Percentiles rank a stretch among this genome's conserved stretches.
These are phyloP conservation scores for Botia kubotai DNA, from an alignment of 2,797 vertebrate species.

Conservation along the genomic window DNA sequence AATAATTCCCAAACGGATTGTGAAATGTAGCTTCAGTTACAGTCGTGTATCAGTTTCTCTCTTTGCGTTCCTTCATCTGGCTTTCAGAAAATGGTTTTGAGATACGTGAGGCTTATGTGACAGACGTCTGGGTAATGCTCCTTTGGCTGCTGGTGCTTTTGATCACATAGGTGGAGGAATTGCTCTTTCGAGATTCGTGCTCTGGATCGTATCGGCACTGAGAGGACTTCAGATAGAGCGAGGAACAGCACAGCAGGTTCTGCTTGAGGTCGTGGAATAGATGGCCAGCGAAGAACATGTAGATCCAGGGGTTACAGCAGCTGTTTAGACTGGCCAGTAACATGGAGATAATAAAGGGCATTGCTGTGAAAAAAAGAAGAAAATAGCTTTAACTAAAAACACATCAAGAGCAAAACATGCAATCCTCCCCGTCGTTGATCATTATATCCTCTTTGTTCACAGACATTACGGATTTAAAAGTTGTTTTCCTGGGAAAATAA, in stretches of 20 bases:
- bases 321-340: constrained; percentile 97
- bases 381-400: background rate
- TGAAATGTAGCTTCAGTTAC: background rate
- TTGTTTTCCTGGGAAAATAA: too few species aligned
- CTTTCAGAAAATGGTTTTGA: background rate
- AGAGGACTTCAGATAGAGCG: constrained; percentile 78
- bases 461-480: too few species aligned
- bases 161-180: constrained; percentile 89
- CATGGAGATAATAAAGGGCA: constrained; percentile 94
- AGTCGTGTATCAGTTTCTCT: constrained; percentile 12
- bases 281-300: constrained; percentile 95
- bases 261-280: constrained; percentile 89
- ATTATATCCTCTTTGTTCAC: too few species aligned
- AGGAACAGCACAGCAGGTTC: constrained; percentile 87
- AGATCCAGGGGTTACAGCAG: constrained; percentile 99
- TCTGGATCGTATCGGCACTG: constrained; percentile 81
- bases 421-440: background rate
- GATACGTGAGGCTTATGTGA: constrained; percentile 64
- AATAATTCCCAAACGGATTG: constrained; percentile 7
- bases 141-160: constrained; percentile 88
- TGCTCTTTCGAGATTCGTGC: constrained; percentile 89
- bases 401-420: background rate
- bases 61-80: background rate
- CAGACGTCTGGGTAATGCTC: constrained; percentile 82
- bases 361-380: constrained; percentile 73